A percentile compares a stretch with the other conserved stretches of the same genome.
Conservation (phyloP, 2,113 vertebrate species). For the Emberiza fucata region DNA sequence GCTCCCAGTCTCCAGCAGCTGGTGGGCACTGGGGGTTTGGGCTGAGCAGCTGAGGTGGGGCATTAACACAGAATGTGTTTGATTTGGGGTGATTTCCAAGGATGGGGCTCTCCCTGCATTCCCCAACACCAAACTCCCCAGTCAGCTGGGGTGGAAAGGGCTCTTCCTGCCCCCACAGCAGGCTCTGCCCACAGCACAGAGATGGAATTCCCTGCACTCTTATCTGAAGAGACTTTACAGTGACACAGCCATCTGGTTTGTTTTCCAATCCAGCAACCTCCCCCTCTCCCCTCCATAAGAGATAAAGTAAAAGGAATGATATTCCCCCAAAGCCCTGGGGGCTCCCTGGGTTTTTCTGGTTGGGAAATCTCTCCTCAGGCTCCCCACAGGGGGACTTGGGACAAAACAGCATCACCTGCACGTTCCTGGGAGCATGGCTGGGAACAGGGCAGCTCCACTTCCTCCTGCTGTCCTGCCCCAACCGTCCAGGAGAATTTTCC, state of each 20-base stretch:
- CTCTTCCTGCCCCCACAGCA: background rate
- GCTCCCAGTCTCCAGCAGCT: background rate
- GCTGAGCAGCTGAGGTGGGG: background rate
- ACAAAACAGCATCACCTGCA: background rate
- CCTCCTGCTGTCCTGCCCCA: background rate
- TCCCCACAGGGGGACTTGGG: background rate
- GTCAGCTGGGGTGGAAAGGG: background rate
- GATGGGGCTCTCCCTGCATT: background rate
- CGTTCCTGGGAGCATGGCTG: fast-evolving
- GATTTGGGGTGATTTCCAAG: background rate
- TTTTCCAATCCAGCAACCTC: background rate
- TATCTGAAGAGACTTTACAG: background rate
- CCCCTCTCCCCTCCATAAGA: background rate
- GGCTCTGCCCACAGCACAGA: background rate
- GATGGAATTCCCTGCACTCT: background rate
- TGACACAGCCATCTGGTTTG: background rate
- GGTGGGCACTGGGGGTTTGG: fast-evolving
- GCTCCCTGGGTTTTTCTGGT: background rate
- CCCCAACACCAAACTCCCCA: background rate
- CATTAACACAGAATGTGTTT: background rate
- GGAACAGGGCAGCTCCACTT: background rate
- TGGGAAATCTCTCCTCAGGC: conserved; percentile 20
- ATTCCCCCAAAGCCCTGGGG: background rate
- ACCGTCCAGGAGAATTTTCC: background rate
- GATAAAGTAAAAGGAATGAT: background rate